A percentile compares a stretch with the other conserved stretches of the same genome.
Conservation (phyloP, 2,888 invertebrate genomes). For the Conops quadrifasciatus region DNA sequence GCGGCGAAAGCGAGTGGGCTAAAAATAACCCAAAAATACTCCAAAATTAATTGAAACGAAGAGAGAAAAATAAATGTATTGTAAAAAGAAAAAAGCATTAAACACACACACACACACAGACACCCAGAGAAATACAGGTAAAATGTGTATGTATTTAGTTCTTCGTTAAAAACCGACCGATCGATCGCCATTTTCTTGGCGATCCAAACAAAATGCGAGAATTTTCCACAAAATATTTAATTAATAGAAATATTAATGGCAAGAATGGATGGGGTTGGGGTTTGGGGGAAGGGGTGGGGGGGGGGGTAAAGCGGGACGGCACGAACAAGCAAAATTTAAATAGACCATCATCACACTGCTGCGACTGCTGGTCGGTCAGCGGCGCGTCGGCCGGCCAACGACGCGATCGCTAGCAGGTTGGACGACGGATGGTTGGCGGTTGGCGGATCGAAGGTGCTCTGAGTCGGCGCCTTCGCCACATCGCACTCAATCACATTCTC, state of each 20-base stretch:
- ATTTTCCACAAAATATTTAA: slow-evolving; percentile 50
- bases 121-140: slow-evolving; percentile 35
- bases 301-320: background rate
- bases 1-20: slow-evolving; percentile 23
- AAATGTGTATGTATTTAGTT: slow-evolving; percentile 35
- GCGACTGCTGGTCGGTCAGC: background rate
- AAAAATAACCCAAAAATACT: slow-evolving; percentile 24
- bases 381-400: background rate
- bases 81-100: background rate
- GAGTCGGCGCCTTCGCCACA: slow-evolving; percentile 3
- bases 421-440: too few relatives aligned
- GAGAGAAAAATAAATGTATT: background rate
- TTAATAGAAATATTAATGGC: slow-evolving; percentile 5
- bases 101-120: slow-evolving; percentile 10
- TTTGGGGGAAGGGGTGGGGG: background rate
- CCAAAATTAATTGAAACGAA: slow-evolving; percentile 24
- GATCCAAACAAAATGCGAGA: slow-evolving; percentile 45
- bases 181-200: slow-evolving; percentile 22
- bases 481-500: slow-evolving; percentile 12
- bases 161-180: slow-evolving; percentile 17
- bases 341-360: background rate
- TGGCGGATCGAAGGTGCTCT: slow-evolving; percentile 7
- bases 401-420: background rate
- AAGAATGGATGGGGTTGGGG: background rate
- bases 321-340: background rate